Conservation (phyloP, 2,113 vertebrate species). For the Pipra filicauda region DNA sequence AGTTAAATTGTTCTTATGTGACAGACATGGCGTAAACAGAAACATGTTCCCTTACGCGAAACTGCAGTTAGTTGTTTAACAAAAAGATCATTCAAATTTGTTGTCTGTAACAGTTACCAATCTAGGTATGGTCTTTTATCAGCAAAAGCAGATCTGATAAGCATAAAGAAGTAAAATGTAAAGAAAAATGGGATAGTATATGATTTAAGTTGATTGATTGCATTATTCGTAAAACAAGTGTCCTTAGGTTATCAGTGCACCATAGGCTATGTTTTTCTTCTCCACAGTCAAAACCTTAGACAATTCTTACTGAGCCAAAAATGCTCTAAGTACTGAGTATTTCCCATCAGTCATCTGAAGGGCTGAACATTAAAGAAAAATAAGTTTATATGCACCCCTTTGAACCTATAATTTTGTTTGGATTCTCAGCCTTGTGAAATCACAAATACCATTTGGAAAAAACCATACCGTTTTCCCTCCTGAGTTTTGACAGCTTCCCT, state of each 20-base stretch:
- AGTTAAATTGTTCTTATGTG: neutral
- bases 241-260: neutral
- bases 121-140: neutral
- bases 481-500: neutral
- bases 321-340: neutral
- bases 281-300: neutral
- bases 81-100: neutral
- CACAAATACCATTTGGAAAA: neutral
- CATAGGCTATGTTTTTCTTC: neutral
- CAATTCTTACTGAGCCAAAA: neutral
- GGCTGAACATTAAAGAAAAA: neutral
- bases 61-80: neutral
- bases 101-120: neutral
- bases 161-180: neutral
- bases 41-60: neutral
- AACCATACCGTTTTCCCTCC: rapidly evolving
- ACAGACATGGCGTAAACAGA: neutral
- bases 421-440: neutral
- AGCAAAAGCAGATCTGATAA: neutral
- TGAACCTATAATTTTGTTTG: neutral
- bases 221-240: neutral
- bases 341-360: neutral
- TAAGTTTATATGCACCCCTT: neutral
- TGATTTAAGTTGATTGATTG: neutral
- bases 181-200: neutral